phyloP scores from a whole-genome alignment of 2,888 invertebrate genomes.

The Tenthredo amoena region DNA sequence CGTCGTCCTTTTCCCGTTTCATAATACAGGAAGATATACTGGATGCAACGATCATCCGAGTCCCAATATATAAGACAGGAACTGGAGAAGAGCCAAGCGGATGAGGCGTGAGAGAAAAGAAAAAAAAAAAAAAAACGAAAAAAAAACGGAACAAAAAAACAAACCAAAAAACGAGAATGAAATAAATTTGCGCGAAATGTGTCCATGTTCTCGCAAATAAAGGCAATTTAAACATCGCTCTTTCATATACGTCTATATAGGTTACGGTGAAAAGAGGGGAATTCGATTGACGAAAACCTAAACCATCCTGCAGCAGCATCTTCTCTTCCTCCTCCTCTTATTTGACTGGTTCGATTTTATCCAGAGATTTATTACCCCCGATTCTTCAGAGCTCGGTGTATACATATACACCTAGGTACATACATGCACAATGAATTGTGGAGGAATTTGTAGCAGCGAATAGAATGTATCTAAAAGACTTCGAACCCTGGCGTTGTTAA shows the following conservation, averaged over 20 bases:
- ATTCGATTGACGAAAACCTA: slow-evolving; percentile 32
- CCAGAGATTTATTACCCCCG: background rate
- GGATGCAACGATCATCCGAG: background rate
- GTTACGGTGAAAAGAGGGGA: background rate
- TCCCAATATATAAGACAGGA: background rate
- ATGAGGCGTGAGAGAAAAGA: background rate
- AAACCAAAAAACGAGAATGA: too few relatives aligned
- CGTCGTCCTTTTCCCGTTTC: too few relatives aligned
- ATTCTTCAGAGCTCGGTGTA: background rate
- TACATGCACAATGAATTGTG: background rate
- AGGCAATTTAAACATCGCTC: slow-evolving; percentile 2
- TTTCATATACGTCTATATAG: too few relatives aligned
- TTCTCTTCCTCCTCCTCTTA: background rate
- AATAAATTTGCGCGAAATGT: background rate
- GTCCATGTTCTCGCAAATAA: background rate
- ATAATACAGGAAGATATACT: too few relatives aligned
- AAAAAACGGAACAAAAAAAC: too few relatives aligned
- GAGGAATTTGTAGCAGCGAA: background rate
- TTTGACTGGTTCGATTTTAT: background rate
- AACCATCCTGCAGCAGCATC: background rate
- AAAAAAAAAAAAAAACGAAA: background rate
- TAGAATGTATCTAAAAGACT: background rate
- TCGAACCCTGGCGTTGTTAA: too few relatives aligned
- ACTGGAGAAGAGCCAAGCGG: background rate
- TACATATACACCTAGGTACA: background rate